phyloP scores from a whole-genome alignment of 2,797 vertebrate species.

The Tiaroga cobitis region DNA sequence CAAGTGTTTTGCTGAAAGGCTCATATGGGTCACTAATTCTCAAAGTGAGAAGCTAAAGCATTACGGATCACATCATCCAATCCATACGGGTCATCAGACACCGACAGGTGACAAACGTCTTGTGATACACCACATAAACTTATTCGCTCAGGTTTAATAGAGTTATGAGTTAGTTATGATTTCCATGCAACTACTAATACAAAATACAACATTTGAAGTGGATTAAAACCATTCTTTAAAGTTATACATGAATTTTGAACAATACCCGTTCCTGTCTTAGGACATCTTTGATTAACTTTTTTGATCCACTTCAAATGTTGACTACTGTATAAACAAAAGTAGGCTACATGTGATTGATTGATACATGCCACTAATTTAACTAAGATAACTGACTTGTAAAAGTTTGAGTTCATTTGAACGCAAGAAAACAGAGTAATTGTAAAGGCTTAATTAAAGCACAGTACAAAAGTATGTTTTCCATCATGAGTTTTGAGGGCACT shows the following conservation, averaged over 20 bases:
- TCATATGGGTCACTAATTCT: conserved; percentile 4
- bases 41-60: conserved; percentile 33
- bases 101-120: neutral
- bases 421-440: neutral
- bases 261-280: no score
- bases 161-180: neutral
- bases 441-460: neutral
- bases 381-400: neutral
- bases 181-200: neutral
- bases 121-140: neutral
- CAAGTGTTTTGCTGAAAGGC: conserved; percentile 14
- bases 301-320: neutral
- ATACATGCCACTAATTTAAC: neutral
- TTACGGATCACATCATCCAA: conserved; percentile 17
- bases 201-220: no score
- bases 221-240: no score
- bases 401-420: neutral
- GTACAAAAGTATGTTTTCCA: conserved; percentile 10
- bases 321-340: neutral
- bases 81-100: neutral
- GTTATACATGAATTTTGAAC: no score
- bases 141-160: neutral
- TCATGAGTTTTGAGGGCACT: conserved; percentile 16
- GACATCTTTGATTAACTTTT: no score
- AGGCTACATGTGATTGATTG: neutral